Base-by-base conservation (phyloP, 1,140 invertebrate species). In the Lamellibrachia luymesi region DNA sequence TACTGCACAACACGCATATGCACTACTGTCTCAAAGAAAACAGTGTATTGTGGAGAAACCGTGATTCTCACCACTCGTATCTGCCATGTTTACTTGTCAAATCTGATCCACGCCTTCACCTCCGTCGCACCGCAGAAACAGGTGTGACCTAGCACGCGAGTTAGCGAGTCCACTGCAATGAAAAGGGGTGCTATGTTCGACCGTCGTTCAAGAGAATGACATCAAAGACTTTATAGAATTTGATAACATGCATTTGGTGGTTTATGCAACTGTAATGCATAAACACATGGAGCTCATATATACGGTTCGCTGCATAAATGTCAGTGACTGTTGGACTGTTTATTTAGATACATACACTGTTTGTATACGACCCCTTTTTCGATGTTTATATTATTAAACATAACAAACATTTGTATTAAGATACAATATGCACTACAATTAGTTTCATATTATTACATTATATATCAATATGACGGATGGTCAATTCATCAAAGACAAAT, bases 21-120 rank as follows among this genome's bases (percentile, higher is more conserved):
- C 6, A 13, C 13, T 56, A 56, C 13, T 56, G 52, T 56, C 6
- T 56, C 52, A 56, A 56, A 56, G 52, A 56, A 56, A 13, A 7
- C 52, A 13, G 13, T 56, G 52, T 13, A 56, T 56, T 56, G 52
- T 13, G 6, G 52, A 56, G 52, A 56, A 56, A 56, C 52, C 52
- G 52, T 7, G 17, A 17, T 56, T 80, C 64, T 80, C 13, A 80
- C 64, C 64, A 22, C 17, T 80, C 64, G 25, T 80, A 80, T 80
- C 64, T 80, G 64, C 64, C 64, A 80, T 80, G 64, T 80, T 80
- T 80, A 80, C 64, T 80, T 80, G 64, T 80, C 64, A 80, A 80
- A 80, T 80, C 64, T 38, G 38, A 22, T 80, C 64, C 64, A 80
- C 64, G 64, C 64, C 64, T 80, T 80, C 64, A 80, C 1, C 64